These are phyloP conservation scores for Lepidotrigona ventralis DNA, from an alignment of 1,140 invertebrate species.

Conservation along the genomic window DNA sequence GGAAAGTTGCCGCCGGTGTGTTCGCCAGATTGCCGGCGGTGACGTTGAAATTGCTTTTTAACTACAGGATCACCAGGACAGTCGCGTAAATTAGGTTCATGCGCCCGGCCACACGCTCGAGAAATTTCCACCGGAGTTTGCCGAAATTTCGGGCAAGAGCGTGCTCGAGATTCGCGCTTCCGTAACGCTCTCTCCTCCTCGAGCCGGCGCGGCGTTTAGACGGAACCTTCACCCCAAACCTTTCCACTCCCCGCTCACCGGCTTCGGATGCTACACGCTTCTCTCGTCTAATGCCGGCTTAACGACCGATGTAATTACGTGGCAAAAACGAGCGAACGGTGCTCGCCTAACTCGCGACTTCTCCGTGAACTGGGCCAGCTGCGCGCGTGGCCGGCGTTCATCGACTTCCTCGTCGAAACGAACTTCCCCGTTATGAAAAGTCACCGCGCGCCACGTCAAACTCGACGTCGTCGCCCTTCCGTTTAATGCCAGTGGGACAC, in stretches of 20 bases:
- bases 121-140: slow-evolving; percentile 29
- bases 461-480: not conserved
- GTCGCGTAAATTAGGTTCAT: slow-evolving; percentile 35
- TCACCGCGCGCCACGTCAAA: not conserved
- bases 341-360: not conserved
- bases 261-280: not conserved
- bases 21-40: slow-evolving; percentile 42
- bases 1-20: slow-evolving; percentile 22
- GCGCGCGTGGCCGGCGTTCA: not conserved
- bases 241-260: too few species aligned
- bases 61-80: slow-evolving; percentile 33
- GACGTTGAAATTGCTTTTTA: slow-evolving; percentile 46
- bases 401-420: not conserved
- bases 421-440: not conserved
- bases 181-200: not conserved
- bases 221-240: too few species aligned
- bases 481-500: too few species aligned
- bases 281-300: slow-evolving; percentile 24
- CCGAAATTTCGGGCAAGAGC: slow-evolving; percentile 23
- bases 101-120: slow-evolving; percentile 6
- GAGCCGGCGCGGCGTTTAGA: not conserved
- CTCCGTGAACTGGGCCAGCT: not conserved
- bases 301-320: slow-evolving; percentile 43
- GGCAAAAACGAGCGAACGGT: slow-evolving; percentile 20
- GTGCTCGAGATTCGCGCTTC: not conserved